phyloP scores from a whole-genome alignment of 2,888 invertebrate genomes.

The Volucella inflata region DNA sequence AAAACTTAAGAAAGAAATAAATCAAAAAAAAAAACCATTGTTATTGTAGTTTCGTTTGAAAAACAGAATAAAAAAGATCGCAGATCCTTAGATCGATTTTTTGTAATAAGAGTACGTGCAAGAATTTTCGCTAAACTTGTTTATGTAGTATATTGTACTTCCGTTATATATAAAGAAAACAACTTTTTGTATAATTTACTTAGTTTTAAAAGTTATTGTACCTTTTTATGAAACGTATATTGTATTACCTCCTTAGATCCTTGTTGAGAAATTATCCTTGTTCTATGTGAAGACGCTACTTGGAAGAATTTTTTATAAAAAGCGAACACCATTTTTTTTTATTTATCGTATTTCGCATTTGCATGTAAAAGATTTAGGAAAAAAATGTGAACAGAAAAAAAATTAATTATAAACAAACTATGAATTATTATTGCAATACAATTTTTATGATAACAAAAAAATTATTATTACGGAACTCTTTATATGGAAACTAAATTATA shows the following conservation, averaged over 20 bases:
- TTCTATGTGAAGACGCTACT: conserved; percentile 24
- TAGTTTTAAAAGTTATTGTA: conserved; percentile 61
- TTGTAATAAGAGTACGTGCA: conserved; percentile 6
- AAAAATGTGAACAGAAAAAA: background rate
- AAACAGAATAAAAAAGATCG: conserved; percentile 14
- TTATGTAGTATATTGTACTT: conserved; percentile 55
- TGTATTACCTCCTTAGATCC: conserved; percentile 64
- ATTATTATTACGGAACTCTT: conserved; percentile 65
- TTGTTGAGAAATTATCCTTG: conserved; percentile 51
- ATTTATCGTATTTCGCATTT: conserved; percentile 16
- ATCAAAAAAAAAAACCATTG: background rate
- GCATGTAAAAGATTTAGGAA: conserved; percentile 28
- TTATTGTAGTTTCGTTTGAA: conserved; percentile 27
- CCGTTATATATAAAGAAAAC: conserved; percentile 21
- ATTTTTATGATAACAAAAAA: conserved; percentile 53
- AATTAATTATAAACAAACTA: conserved; percentile 10
- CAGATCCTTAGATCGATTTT: conserved; percentile 15
- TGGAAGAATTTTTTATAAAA: conserved; percentile 16
- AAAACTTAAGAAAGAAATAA: background rate
- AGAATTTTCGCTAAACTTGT: conserved; percentile 24
- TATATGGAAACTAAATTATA: conserved; percentile 65
- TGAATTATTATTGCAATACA: conserved; percentile 45
- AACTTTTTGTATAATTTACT: conserved; percentile 50
- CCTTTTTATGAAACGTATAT: conserved; percentile 55
- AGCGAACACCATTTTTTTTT: conserved; percentile 22